A percentile compares a stretch with the other conserved stretches of the same genome.
Conservation (phyloP, 2,888 invertebrate genomes). For the Melanargia galathea region DNA sequence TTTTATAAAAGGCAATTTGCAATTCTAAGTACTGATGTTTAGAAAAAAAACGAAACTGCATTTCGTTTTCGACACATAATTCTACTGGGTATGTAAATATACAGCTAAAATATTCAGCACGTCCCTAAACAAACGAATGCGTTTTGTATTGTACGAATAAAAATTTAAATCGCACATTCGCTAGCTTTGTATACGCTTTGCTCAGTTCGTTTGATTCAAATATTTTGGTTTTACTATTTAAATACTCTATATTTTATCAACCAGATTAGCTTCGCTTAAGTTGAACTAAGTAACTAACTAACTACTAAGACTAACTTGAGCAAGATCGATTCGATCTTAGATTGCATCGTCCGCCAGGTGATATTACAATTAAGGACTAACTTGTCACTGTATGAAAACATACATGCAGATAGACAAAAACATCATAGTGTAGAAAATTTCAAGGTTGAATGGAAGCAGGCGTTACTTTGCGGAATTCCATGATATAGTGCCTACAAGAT, state of each 20-base stretch:
- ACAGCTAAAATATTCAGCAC: constrained; percentile 16
- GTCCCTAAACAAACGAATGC: constrained; percentile 14
- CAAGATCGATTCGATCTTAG: too few relatives aligned
- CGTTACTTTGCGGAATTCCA: too few relatives aligned
- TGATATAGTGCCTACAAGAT: too few relatives aligned
- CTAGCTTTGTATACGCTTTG: constrained; percentile 7
- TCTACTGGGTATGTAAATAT: constrained; percentile 4
- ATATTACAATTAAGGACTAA: neutral
- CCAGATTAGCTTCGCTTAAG: too few relatives aligned
- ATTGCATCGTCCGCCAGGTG: too few relatives aligned
- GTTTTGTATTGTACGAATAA: constrained; percentile 18
- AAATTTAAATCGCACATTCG: neutral
- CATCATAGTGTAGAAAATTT: too few relatives aligned
- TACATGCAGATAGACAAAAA: too few relatives aligned
- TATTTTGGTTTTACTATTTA: neutral
- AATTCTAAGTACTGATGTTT: constrained; percentile 19
- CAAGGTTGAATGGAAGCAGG: too few relatives aligned
- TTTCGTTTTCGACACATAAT: constrained; percentile 1
- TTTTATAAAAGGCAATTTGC: constrained; percentile 20
- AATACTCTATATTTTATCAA: too few relatives aligned
- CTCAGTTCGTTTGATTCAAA: neutral
- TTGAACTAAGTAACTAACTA: too few relatives aligned
- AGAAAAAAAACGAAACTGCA: constrained; percentile 12
- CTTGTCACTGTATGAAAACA: neutral
- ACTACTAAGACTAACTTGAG: too few relatives aligned